Base-by-base conservation (phyloP, 2,888 invertebrate genomes). In the Athalia rosae region DNA sequence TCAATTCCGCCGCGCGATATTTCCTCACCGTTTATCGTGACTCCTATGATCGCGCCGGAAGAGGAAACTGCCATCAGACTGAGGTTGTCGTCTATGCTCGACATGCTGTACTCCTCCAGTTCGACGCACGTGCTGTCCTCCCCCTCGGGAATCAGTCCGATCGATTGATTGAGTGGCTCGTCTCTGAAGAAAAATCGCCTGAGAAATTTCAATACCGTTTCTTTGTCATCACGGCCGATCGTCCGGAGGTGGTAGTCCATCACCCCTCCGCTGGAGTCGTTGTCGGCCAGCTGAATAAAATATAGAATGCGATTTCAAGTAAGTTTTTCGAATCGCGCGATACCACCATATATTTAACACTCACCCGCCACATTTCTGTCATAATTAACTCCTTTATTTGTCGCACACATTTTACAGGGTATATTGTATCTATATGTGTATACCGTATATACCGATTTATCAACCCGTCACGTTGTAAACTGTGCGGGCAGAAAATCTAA, bases 171-270 rank as follows among this genome's bases (percentile, higher is more conserved):
- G 82, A 95, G 91, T 0, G 95, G 95, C 84, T 95, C 95, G 83
- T 95, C 95, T 50, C 92, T 92, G 90, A 94, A 95, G 92, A 95
- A 95, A 87, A 93, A 94, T 78, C 92, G 92, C 81, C 90, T 91
- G 1, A 94, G 89, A 85, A 94, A 92, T 53, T 90, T 87, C 79
- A 93, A 90, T 85, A 93, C 92, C 62, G 89, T 90, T 3, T 91
- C 91, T 1, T 89, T 87, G 84, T 94, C 94, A 74, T 91, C 90
- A 15, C 90, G 89, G 13, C 88, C 89, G 56, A 92, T 89, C 6
- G 87, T 82, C 63, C 89, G 85, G 76, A 93, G 90, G 62, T 90
- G 89, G 86, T 91, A 92, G 76, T 90, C 88, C 88, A 88, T 88
- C 59, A 79, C 81, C 64, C 81, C 81, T 63, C 79, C 80, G 69